Conservation (phyloP, 2,888 invertebrate genomes). For the Cetonia aurata region DNA sequence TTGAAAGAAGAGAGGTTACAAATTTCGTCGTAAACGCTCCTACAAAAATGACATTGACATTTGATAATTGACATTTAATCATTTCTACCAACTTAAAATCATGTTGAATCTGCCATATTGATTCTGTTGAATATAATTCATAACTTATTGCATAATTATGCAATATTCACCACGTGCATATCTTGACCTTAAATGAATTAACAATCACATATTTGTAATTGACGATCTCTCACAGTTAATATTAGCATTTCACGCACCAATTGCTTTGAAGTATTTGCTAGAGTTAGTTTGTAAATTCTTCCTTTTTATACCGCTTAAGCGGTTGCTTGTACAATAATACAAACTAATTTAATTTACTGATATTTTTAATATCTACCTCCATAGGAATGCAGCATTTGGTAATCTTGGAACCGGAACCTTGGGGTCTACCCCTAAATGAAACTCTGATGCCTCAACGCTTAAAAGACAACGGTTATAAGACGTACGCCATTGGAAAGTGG, state of each 20-base stretch:
- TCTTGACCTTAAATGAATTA: too few species aligned
- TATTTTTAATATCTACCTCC: slow-evolving; percentile 23
- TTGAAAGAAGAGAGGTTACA: too few species aligned
- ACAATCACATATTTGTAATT: too few species aligned
- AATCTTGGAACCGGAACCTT: slow-evolving; percentile 78
- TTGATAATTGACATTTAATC: too few species aligned
- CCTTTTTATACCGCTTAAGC: background rate
- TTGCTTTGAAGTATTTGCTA: background rate
- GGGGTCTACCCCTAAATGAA: slow-evolving; percentile 76
- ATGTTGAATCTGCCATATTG: background rate
- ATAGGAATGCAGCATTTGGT: slow-evolving; percentile 81
- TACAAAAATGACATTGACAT: too few species aligned
- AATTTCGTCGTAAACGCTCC: too few species aligned
- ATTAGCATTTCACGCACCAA: too few species aligned
- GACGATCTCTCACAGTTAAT: too few species aligned
- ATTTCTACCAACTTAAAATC: background rate
- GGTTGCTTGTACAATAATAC: too few species aligned
- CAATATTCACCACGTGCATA: background rate
- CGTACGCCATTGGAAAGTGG: slow-evolving; percentile 89
- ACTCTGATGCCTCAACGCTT: slow-evolving; percentile 75
- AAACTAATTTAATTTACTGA: background rate
- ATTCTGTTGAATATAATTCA: background rate
- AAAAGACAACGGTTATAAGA: slow-evolving; percentile 76
- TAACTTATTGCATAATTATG: background rate
- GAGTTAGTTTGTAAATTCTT: background rate